These are phyloP conservation scores for Phalacrocorax pelagicus DNA, from an alignment of 2,113 vertebrate genomes.

Conservation along the genomic window DNA sequence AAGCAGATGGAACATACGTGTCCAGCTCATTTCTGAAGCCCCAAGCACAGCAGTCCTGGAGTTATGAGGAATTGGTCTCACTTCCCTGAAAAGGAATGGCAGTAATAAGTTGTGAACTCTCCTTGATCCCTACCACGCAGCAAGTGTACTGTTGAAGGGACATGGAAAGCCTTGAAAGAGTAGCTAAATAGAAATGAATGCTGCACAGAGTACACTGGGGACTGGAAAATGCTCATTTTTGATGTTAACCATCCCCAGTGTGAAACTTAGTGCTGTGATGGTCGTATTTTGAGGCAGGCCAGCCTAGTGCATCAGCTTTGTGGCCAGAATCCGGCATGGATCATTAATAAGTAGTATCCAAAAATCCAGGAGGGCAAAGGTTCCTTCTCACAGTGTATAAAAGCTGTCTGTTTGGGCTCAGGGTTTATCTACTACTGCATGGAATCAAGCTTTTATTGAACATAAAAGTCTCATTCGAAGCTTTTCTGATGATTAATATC, in stretches of 20 bases:
- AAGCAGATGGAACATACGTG: constrained; percentile 16
- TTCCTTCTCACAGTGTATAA: background rate
- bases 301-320: background rate
- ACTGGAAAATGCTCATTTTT: background rate
- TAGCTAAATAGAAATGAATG: background rate
- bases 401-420: background rate
- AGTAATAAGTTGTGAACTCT: background rate
- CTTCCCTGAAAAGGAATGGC: background rate
- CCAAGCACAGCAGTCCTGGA: background rate
- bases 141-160: background rate
- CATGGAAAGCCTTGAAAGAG: background rate
- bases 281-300: background rate
- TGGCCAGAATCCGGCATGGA: background rate
- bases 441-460: background rate
- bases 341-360: background rate
- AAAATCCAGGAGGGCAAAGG: background rate
- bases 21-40: background rate
- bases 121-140: background rate
- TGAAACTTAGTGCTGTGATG: background rate
- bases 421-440: background rate
- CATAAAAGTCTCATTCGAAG: background rate
- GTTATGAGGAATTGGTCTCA: background rate
- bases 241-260: background rate
- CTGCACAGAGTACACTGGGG: background rate
- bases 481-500: background rate